phyloP scores from a whole-genome alignment of 1,140 invertebrate genomes.

The Patella vulgata region DNA sequence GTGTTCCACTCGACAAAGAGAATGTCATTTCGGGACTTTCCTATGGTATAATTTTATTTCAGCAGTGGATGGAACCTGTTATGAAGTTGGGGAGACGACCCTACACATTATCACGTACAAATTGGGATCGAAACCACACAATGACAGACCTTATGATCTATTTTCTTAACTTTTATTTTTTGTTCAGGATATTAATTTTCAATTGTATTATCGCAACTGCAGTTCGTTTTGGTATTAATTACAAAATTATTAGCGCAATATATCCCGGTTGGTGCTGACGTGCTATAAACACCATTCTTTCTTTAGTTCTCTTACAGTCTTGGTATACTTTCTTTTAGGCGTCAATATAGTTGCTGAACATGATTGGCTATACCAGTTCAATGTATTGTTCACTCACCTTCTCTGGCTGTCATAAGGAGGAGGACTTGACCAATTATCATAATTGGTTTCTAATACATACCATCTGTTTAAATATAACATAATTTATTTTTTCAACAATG shows the following conservation, averaged over 20 bases:
- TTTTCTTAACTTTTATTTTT: too few species aligned
- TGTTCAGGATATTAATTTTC: too few species aligned
- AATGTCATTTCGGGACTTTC: too few species aligned
- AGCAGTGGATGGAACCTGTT: too few species aligned
- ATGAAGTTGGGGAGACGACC: too few species aligned
- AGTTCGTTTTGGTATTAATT: background rate
- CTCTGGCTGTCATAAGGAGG: constrained; percentile 49
- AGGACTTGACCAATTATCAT: constrained; percentile 55
- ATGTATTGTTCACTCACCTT: constrained; percentile 13
- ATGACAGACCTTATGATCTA: too few species aligned
- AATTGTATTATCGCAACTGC: background rate
- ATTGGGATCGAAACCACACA: too few species aligned
- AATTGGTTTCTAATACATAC: constrained; percentile 61
- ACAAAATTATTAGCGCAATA: background rate
- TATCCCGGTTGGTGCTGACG: background rate
- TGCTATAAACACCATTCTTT: background rate
- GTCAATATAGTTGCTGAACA: background rate
- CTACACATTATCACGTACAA: too few species aligned
- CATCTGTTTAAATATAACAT: constrained; percentile 33
- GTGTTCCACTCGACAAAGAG: too few species aligned
- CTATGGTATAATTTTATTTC: too few species aligned
- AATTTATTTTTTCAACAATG: background rate
- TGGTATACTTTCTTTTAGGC: background rate
- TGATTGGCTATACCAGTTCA: background rate
- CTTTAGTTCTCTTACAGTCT: background rate